Percentiles rank a stretch among this genome's conserved stretches.
phyloP scores from a whole-genome alignment of 2,797 vertebrate genomes.

The Etheostoma nigrum region DNA sequence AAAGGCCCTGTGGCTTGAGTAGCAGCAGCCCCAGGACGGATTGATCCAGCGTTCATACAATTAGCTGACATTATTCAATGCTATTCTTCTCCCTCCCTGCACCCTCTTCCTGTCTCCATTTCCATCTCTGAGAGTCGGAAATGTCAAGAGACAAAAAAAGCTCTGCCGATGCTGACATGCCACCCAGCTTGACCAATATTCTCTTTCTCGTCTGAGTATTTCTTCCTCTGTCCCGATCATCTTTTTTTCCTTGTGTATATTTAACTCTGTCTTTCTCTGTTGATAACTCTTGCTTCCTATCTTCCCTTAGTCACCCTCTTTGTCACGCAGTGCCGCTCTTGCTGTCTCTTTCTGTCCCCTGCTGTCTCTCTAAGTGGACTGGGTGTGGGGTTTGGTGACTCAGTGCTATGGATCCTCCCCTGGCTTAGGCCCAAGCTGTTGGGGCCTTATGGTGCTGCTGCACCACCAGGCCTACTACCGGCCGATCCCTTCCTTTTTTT shows the following conservation, averaged over 20 bases:
- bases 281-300: neutral
- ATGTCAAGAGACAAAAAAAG: constrained; percentile 60
- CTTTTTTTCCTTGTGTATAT: neutral
- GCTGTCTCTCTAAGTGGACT: constrained; percentile 57
- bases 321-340: constrained; percentile 33
- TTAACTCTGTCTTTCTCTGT: neutral
- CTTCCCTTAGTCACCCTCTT: constrained; percentile 40
- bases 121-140: constrained; percentile 44
- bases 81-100: constrained; percentile 32
- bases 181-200: constrained; percentile 18
- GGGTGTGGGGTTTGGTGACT: constrained; percentile 73
- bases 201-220: neutral
- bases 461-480: constrained; percentile 44
- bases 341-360: constrained; percentile 45
- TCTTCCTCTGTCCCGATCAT: neutral
- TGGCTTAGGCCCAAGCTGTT: constrained; percentile 64
- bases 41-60: constrained; percentile 52
- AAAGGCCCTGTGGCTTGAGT: constrained; percentile 13
- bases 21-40: constrained; percentile 21
- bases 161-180: neutral
- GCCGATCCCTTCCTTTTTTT: constrained; percentile 49
- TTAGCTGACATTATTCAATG: constrained; percentile 67
- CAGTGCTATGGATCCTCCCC: constrained; percentile 72
- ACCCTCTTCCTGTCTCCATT: constrained; percentile 43
- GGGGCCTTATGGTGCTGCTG: constrained; percentile 48